phyloP scores from a whole-genome alignment of 2,888 invertebrate species.

The Siphlonurus alternatus region DNA sequence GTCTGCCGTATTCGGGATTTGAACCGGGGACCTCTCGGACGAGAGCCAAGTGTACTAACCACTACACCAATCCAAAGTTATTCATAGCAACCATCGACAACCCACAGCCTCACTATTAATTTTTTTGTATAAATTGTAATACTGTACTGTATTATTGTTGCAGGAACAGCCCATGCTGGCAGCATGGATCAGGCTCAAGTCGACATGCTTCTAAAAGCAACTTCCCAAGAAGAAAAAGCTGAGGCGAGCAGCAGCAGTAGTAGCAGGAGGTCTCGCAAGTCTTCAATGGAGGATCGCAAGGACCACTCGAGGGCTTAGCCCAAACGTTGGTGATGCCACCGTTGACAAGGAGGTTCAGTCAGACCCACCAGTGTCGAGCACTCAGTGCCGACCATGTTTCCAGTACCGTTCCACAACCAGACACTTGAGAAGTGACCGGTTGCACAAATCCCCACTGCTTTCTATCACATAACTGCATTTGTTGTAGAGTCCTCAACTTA shows the following conservation, averaged over 20 bases:
- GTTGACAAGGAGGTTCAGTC: not conserved
- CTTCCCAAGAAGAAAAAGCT: not conserved
- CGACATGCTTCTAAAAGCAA: not conserved
- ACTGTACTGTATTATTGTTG: not conserved
- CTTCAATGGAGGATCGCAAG: not conserved
- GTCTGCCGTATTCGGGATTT: too few relatives aligned
- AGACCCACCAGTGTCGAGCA: not conserved
- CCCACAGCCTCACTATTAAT: too few relatives aligned
- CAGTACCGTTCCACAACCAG: not conserved
- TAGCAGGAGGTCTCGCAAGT: not conserved
- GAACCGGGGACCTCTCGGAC: too few relatives aligned
- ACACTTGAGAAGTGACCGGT: not conserved
- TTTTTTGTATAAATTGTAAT: too few relatives aligned
- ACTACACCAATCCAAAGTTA: too few relatives aligned
- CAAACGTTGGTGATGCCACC: not conserved
- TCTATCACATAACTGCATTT: too few relatives aligned
- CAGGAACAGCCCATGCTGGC: not conserved
- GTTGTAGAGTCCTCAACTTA: too few relatives aligned
- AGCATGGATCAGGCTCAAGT: not conserved
- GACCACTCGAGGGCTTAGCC: not conserved
- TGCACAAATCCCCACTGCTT: too few relatives aligned
- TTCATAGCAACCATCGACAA: too few relatives aligned
- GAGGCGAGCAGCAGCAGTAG: not conserved
- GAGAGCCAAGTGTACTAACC: too few relatives aligned
- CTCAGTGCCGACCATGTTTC: not conserved